Evolutionary conservation across 2,888 invertebrate genomes (phyloP).

Genomic region (Brachypterus glaber): DNA sequence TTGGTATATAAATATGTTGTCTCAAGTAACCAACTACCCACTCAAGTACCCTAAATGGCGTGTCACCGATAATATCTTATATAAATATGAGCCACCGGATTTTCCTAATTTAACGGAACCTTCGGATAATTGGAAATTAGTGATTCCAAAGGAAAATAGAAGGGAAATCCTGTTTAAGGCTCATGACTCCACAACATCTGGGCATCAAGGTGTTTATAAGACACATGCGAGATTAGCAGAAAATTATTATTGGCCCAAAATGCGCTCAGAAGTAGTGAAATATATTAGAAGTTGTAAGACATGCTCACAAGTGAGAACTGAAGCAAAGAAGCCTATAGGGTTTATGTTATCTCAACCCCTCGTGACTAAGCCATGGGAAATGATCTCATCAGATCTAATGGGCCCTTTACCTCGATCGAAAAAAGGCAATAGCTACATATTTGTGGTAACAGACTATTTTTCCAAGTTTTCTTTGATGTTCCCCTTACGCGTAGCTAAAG

Average conservation of each 20-base stretch:
- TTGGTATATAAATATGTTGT: conserved; percentile 7
- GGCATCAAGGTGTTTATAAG: conserved; percentile 11
- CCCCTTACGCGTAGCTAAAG: too few species aligned
- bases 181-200: conserved; percentile 11
- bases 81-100: conserved; percentile 4
- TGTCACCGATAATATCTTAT: conserved; percentile 5
- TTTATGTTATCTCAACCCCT: too few species aligned
- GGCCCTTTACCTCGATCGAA: too few species aligned
- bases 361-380: too few species aligned
- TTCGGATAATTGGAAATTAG: conserved; percentile 10
- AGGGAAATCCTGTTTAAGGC: conserved; percentile 1
- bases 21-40: conserved; percentile 3
- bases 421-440: too few species aligned
- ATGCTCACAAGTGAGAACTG: too few species aligned
- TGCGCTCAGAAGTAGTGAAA: too few species aligned
- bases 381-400: too few species aligned
- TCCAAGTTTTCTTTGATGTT: too few species aligned
- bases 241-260: conserved; percentile 13
- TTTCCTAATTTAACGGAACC: conserved; percentile 1
- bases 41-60: conserved; percentile 10
- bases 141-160: conserved; percentile 9
- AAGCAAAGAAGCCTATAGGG: too few species aligned
- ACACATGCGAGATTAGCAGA: conserved; percentile 9
- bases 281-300: too few species aligned
- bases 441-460: too few species aligned